These are phyloP conservation scores for Probosciger aterrimus DNA, from an alignment of 2,113 vertebrate genomes.

Conservation along the genomic window DNA sequence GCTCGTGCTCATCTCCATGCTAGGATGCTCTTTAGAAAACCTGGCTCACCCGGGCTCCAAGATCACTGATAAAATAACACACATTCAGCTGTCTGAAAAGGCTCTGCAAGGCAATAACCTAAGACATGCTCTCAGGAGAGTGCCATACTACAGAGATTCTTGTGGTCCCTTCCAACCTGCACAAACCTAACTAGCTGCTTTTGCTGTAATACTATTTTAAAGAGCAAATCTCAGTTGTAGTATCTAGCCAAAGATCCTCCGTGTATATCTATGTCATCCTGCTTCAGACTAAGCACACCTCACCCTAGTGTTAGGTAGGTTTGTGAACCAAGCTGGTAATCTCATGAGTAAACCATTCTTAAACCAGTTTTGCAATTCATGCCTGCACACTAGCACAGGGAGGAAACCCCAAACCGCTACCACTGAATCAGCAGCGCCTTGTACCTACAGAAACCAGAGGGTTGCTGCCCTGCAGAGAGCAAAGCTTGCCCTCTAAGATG, in stretches of 20 bases:
- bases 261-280: background rate
- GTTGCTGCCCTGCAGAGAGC: background rate
- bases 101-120: background rate
- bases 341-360: background rate
- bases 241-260: background rate
- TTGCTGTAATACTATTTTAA: background rate
- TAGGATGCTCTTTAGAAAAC: background rate
- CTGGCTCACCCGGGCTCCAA: background rate
- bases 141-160: background rate
- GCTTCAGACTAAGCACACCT: background rate
- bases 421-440: fast-evolving
- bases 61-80: background rate
- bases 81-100: background rate
- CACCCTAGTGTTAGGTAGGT: background rate
- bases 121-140: background rate
- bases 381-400: background rate
- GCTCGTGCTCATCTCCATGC: background rate
- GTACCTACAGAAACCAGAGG: background rate
- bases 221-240: background rate
- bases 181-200: background rate
- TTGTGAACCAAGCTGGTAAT: background rate
- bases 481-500: fast-evolving
- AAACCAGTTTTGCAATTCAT: background rate
- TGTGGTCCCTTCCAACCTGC: background rate
- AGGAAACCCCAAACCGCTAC: background rate